Evolutionary conservation across 2,113 vertebrate species (phyloP).

Genomic region (Scophthalmus maximus): DNA sequence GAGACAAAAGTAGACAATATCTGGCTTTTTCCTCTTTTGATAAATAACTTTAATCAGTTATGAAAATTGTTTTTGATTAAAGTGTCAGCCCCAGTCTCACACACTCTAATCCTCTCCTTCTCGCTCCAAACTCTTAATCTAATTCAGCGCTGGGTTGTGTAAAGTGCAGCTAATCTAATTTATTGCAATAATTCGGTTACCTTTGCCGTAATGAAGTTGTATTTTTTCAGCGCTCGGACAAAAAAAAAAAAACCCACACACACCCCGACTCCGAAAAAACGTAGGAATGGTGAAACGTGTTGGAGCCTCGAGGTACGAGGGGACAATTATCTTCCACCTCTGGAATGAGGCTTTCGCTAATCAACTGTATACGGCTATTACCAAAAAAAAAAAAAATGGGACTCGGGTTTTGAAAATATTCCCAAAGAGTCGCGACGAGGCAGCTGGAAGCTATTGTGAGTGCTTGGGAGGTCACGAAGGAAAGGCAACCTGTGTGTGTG

Average conservation of each 20-base stretch:
- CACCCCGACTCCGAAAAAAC: not conserved
- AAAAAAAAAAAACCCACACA: too few relatives aligned
- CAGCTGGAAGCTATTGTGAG: slow-evolving; percentile 76
- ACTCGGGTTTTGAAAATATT: slow-evolving; percentile 67
- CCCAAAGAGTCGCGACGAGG: slow-evolving; percentile 62
- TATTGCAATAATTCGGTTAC: not conserved
- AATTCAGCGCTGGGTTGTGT: not conserved
- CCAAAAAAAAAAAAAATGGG: too few relatives aligned
- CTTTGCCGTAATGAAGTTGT: slow-evolving; percentile 17
- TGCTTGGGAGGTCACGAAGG: slow-evolving; percentile 50
- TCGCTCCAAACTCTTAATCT: not conserved
- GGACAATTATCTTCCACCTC: slow-evolving; percentile 73
- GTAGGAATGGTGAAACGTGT: slow-evolving; percentile 14
- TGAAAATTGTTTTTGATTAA: not conserved
- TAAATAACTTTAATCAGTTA: not conserved
- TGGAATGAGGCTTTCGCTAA: slow-evolving; percentile 67
- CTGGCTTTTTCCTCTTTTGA: not conserved
- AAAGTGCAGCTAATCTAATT: slow-evolving; percentile 27
- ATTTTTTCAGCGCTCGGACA: slow-evolving; percentile 28
- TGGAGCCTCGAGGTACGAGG: slow-evolving; percentile 40
- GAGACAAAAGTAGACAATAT: not conserved
- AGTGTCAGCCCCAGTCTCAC: not conserved
- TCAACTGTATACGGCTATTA: slow-evolving; percentile 71
- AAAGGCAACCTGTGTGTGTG: slow-evolving; percentile 53
- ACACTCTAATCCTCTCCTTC: not conserved